Conservation (phyloP, 2,113 vertebrate species). For the Upupa epops region DNA sequence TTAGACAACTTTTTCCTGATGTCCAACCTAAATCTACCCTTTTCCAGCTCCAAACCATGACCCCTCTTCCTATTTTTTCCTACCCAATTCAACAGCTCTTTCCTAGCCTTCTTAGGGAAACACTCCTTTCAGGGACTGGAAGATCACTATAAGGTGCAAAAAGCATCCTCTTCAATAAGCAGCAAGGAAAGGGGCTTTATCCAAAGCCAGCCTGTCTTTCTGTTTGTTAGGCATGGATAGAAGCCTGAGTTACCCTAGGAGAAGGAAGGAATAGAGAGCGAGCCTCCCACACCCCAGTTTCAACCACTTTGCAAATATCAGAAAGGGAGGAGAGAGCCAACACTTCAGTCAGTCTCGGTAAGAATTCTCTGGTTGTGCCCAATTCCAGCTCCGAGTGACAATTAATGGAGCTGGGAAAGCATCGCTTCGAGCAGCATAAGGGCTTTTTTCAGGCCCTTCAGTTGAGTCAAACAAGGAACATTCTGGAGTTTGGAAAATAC, state of each 20-base stretch:
- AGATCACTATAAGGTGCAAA: neutral
- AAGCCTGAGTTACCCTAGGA: neutral
- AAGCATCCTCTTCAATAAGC: neutral
- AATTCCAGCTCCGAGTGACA: neutral
- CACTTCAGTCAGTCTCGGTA: neutral
- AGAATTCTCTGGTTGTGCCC: neutral
- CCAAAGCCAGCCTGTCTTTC: neutral
- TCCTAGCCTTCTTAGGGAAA: no score
- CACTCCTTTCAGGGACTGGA: no score
- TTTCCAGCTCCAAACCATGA: no score
- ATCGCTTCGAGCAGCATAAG: neutral
- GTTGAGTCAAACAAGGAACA: neutral
- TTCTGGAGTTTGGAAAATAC: neutral
- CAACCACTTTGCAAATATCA: neutral
- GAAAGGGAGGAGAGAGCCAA: neutral
- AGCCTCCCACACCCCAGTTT: neutral
- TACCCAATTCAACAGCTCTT: no score
- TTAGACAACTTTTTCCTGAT: no score
- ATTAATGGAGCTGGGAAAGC: neutral
- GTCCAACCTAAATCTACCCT: no score
- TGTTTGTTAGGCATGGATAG: neutral
- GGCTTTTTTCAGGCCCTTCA: neutral
- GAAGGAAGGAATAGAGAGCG: neutral
- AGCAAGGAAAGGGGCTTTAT: neutral
- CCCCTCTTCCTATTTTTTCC: no score